Evolutionary conservation across 2,797 vertebrate genomes (phyloP), one percentile per base, ranked within the genome.

Genomic region (Microcaecilia unicolor): DNA sequence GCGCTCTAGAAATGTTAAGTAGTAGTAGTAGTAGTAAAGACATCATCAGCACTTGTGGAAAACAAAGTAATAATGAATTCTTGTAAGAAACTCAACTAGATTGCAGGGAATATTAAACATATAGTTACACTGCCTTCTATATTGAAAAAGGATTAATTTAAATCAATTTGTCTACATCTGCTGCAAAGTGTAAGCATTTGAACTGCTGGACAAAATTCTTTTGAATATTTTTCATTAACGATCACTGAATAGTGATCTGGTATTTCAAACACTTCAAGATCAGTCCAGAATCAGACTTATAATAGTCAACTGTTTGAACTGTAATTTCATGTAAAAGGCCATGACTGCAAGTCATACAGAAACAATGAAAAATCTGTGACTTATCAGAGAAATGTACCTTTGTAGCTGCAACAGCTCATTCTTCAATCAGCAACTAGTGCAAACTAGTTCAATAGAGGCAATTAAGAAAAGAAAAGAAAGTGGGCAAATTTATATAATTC

Each of bases 151-250:
- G 22, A 42, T 34, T 22, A 51, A 52, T 78, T 71, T 58, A 43
- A 63, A 55, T 76, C 73, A 73, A 68, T 63, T 75, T 67, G 43
- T 30, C 51, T 70, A 52, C 60, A 67, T 53, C 52, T 64, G 51
- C 55, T 62, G 55, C 46, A 68, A 66, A 56, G 47, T 51, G 45
- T 36, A 70, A 69, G 51, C 64, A 51, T 70, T 71, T 64, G 51
- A 41, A 63, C 57, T 64, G 49, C 32, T 59, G 47, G 61, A 69
- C 69, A 63, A n/a, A 76, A 66, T 67, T 77, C 62, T 74, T n/a
- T 73, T 73, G 64, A 73, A 78, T 74, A 71, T 37, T 64, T 76
- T 70, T 78, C 72, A 74, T 73, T 75, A 69, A 57, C 55, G 50
- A 71, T 55, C 61, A 56, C 65, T 70, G 72, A 78, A 53, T 10